These are phyloP conservation scores for Hybognathus amarus DNA, from an alignment of 2,797 vertebrate genomes.

Conservation along the genomic window DNA sequence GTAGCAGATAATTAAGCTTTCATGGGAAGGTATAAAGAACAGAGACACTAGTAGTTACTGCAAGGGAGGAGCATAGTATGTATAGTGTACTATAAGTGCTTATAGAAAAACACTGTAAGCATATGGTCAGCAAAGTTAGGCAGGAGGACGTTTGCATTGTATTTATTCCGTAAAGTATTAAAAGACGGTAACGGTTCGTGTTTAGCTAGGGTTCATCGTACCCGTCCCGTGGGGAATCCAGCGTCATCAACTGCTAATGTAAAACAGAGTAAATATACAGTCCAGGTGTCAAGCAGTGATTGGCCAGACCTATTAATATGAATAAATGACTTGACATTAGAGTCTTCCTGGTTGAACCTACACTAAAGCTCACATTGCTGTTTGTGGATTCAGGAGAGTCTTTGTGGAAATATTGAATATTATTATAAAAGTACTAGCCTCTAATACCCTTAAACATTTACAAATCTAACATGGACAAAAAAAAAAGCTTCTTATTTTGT, in stretches of 20 bases:
- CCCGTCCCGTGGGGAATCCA: no score
- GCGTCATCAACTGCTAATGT: no score
- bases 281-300: no score
- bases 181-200: no score
- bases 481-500: conserved; percentile 5
- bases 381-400: not conserved
- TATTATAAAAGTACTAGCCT: not conserved
- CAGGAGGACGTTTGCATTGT: no score
- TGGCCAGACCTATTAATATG: no score
- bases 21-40: conserved; percentile 65
- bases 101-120: no score
- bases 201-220: no score
- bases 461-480: not conserved
- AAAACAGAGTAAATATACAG: no score
- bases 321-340: no score
- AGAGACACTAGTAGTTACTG: conserved; percentile 22
- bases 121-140: not conserved
- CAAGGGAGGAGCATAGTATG: not conserved
- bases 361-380: not conserved
- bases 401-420: not conserved
- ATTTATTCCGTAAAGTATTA: no score
- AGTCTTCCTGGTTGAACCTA: no score
- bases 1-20: conserved; percentile 40
- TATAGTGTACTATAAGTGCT: not conserved
- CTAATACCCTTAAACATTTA: not conserved